Percentiles rank a stretch among this genome's conserved stretches.
phyloP scores from a whole-genome alignment of 2,888 invertebrate species.

The Ernsta delagoae region DNA sequence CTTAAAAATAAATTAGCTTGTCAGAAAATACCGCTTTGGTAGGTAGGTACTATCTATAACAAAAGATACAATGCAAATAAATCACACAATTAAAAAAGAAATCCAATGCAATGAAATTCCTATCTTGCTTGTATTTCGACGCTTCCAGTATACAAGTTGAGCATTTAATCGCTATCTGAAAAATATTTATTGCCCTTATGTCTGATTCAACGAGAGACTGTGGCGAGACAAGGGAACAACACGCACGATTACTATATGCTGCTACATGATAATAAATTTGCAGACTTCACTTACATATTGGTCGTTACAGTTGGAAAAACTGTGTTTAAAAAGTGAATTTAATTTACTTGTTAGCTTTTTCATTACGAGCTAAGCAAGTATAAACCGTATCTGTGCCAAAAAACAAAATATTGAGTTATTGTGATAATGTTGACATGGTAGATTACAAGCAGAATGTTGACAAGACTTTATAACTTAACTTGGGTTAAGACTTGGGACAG shows the following conservation, averaged over 20 bases:
- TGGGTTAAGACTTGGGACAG: too few species aligned
- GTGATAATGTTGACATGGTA: too few species aligned
- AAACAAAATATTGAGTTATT: too few species aligned
- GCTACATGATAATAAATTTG: slow-evolving; percentile 22
- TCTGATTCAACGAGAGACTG: slow-evolving; percentile 13
- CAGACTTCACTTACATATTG: slow-evolving; percentile 11
- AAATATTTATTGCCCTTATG: slow-evolving; percentile 29
- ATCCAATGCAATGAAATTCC: slow-evolving; percentile 8
- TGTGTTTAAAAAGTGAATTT: background rate
- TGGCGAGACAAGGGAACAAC: slow-evolving; percentile 13
- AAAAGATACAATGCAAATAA: slow-evolving; percentile 11
- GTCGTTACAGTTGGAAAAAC: background rate
- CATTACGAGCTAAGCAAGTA: too few species aligned
- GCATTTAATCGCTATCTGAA: slow-evolving; percentile 30
- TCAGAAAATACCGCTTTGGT: too few species aligned
- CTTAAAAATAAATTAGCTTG: background rate
- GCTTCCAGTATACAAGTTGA: slow-evolving; percentile 19
- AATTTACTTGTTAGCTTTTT: background rate
- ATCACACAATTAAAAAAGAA: slow-evolving; percentile 11
- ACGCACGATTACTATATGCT: background rate
- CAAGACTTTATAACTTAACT: too few species aligned
- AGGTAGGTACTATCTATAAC: background rate
- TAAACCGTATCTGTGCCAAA: too few species aligned
- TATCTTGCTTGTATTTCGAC: slow-evolving; percentile 12
- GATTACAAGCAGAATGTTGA: too few species aligned